Percentiles rank a stretch among this genome's conserved stretches.
These are phyloP conservation scores for Xenopus tropicalis DNA, from an alignment of 2,113 vertebrate species.

Conservation along the genomic window DNA sequence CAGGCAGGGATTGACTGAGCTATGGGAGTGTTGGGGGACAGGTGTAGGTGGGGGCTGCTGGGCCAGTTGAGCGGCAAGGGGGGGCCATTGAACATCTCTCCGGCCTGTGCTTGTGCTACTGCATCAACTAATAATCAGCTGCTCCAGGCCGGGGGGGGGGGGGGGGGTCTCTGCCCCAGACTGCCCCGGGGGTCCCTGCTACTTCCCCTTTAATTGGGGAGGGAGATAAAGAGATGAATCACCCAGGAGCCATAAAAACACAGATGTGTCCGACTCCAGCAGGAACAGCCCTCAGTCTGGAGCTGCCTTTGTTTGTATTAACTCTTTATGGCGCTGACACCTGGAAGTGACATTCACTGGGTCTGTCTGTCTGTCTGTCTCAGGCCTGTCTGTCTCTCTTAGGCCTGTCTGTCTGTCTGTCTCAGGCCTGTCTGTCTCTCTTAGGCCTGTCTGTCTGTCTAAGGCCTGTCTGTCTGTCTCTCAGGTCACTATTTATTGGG, in stretches of 20 bases:
- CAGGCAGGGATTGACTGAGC: neutral
- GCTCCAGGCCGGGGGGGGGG: neutral
- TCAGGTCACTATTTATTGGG: too few species aligned
- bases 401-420: neutral
- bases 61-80: neutral
- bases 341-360: neutral
- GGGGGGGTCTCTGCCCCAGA: slow-evolving; percentile 7
- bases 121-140: neutral
- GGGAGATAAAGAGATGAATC: slow-evolving; percentile 36
- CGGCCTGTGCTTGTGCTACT: neutral
- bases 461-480: neutral
- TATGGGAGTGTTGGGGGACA: neutral
- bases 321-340: neutral
- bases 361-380: neutral
- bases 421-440: neutral
- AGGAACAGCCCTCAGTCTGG: slow-evolving; percentile 6
- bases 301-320: neutral
- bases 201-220: neutral
- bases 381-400: neutral
- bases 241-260: slow-evolving; percentile 22
- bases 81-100: neutral
- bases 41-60: neutral
- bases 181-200: neutral
- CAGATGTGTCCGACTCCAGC: slow-evolving; percentile 23
- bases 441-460: neutral